Conservation (phyloP, 2,113 vertebrate genomes). For the Alaudala cheleensis region DNA sequence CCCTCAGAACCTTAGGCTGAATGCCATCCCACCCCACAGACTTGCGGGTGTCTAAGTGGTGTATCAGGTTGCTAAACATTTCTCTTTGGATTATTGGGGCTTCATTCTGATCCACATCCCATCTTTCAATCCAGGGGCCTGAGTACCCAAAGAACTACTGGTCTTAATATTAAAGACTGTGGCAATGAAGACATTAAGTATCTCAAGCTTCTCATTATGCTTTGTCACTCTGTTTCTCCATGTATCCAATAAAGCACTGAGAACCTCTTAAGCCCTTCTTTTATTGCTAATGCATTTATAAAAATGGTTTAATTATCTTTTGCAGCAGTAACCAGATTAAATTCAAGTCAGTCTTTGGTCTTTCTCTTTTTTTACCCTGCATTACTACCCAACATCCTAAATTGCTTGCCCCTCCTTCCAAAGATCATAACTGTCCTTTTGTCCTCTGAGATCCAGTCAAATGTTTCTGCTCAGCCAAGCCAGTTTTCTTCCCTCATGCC, state of each 20-base stretch:
- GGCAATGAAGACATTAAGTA: background rate
- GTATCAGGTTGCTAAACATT: background rate
- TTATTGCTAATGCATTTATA: background rate
- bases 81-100: background rate
- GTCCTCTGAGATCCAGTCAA: background rate
- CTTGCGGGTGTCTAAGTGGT: background rate
- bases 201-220: background rate
- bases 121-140: background rate
- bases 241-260: accelerated
- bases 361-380: background rate
- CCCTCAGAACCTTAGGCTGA: no score
- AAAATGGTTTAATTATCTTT: background rate
- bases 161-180: background rate
- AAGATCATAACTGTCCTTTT: background rate
- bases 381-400: background rate
- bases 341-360: background rate
- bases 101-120: background rate
- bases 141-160: background rate
- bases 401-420: background rate
- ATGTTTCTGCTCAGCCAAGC: background rate
- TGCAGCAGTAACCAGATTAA: background rate
- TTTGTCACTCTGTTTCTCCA: background rate
- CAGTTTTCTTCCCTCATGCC: background rate
- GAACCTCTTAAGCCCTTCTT: background rate
- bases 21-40: background rate